Evolutionary conservation across 2,888 invertebrate species (phyloP).

Genomic region (Spodoptera littoralis): DNA sequence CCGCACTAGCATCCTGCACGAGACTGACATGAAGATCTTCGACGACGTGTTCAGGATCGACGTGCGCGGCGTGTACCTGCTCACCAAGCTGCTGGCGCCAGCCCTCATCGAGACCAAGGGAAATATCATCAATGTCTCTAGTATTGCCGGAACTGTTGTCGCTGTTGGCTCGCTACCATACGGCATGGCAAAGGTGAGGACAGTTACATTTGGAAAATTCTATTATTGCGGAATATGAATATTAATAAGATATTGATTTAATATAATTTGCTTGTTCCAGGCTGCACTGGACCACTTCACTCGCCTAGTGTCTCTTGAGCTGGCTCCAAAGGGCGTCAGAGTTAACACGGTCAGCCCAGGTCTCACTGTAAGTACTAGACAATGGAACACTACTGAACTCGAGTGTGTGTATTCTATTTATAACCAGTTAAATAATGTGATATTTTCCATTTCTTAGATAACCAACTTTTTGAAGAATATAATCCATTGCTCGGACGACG

Average conservation of each 20-base stretch:
- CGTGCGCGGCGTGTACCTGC: constrained; percentile 88
- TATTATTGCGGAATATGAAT: too few species aligned
- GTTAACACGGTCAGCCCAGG: constrained; percentile 94
- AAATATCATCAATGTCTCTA: constrained; percentile 93
- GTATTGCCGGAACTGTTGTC: constrained; percentile 90
- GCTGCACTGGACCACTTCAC: constrained; percentile 68
- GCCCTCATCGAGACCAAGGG: constrained; percentile 90
- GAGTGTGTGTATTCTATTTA: too few species aligned
- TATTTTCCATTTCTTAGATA: too few species aligned
- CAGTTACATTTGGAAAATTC: too few species aligned
- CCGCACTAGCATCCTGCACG: constrained; percentile 62
- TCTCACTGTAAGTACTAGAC: constrained; percentile 86
- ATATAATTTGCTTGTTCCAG: constrained; percentile 49
- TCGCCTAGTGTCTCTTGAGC: constrained; percentile 90
- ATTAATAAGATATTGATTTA: too few species aligned
- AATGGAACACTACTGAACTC: too few species aligned
- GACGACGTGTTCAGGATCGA: constrained; percentile 90
- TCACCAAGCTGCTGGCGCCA: constrained; percentile 91
- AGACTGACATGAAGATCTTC: constrained; percentile 60
- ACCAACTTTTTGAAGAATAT: too few species aligned
- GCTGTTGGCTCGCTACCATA: constrained; percentile 95
- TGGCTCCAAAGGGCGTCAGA: constrained; percentile 89
- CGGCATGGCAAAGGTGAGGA: constrained; percentile 92
- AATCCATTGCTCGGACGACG: constrained; percentile 87
- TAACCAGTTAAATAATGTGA: too few species aligned